Base-by-base conservation (phyloP, 2,113 vertebrate genomes). In the Monopterus albus region DNA sequence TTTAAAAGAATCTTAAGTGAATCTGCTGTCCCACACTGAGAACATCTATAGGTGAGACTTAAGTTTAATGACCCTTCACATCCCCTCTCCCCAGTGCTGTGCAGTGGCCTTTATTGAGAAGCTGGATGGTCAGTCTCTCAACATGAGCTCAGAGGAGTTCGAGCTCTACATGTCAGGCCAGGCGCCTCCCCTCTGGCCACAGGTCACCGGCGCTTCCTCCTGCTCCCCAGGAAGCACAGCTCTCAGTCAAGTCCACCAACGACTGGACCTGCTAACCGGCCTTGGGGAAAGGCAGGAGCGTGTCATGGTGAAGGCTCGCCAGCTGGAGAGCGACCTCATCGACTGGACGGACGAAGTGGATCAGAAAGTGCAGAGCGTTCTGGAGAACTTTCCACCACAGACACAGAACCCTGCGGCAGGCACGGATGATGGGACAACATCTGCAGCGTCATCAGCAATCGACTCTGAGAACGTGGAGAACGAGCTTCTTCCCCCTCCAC, bases 61-160 rank as follows among this genome's bases (percentile, higher is more conserved):
- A 3, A 7, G 25, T 12, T 28, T 61, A 71, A 60, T 53, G 20
- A 56, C 7, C 29, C 17, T 18, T 12, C 12, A 1, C 28, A 2
- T 35, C 13, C 18, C 20, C n/a, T 53, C 25, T 74, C 79, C 51
- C 5, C 76, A 99, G 98, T 99, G 98, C 83, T 99, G 98, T 28
- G 96, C 96, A 0, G 95, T 99, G 84, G 95, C 97, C 66, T 99
- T 99, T 92, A 98, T 99, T 60, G 98, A 99, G 87, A 99, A 99
- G 74, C 87, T 99, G 72, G 97, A 99, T 11, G 97, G 94, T 42
- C 96, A 97, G 86, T 97, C 96, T 31, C 87, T 99, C 68, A 99
- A 98, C 61, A 87, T 99, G 55, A 98, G 93, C 82, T 86, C 96
- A 38, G 96, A 98, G 74, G 97, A 98, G 83, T 99, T 99, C 67